Conservation (phyloP, 2,888 invertebrate species). For the Clostera curtula region DNA sequence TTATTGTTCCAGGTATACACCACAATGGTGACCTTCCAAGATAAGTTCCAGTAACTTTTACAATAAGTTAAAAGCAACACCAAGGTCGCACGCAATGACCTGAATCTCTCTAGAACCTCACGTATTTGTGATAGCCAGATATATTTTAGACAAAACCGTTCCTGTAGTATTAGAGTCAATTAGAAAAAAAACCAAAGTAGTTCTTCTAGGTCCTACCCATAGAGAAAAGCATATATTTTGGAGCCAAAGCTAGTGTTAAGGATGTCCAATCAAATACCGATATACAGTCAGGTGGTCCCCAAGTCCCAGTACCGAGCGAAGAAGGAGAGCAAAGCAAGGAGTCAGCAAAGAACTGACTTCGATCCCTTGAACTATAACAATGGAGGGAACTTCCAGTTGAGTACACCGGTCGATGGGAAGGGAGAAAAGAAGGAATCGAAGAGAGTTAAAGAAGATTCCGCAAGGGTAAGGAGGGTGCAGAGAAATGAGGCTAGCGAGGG, state of each 20-base stretch:
- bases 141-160: conserved; percentile 30
- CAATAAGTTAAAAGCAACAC: conserved; percentile 4
- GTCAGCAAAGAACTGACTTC: conserved; percentile 68
- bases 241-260: conserved; percentile 61
- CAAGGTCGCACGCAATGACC: conserved; percentile 15
- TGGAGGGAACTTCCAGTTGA: conserved; percentile 60
- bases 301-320: conserved; percentile 50
- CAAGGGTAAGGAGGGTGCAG: conserved; percentile 35
- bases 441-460: conserved; percentile 36
- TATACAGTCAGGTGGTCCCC: conserved; percentile 68
- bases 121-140: conserved; percentile 28
- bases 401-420: conserved; percentile 27
- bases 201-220: conserved; percentile 18
- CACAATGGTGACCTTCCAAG: conserved; percentile 15
- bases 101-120: conserved; percentile 9
- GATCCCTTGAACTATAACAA: conserved; percentile 79
- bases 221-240: conserved; percentile 28
- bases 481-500: conserved; percentile 51
- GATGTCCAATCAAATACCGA: conserved; percentile 69
- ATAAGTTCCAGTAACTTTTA: conserved; percentile 7
- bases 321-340: conserved; percentile 37
- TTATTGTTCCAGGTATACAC: conserved; percentile 28
- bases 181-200: conserved; percentile 53
- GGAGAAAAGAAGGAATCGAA: conserved; percentile 44
- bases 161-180: conserved; percentile 61